A percentile compares a stretch with the other conserved stretches of the same genome.
Evolutionary conservation across 2,797 vertebrate species (phyloP).

Genomic region (Malurus leucopterus): DNA sequence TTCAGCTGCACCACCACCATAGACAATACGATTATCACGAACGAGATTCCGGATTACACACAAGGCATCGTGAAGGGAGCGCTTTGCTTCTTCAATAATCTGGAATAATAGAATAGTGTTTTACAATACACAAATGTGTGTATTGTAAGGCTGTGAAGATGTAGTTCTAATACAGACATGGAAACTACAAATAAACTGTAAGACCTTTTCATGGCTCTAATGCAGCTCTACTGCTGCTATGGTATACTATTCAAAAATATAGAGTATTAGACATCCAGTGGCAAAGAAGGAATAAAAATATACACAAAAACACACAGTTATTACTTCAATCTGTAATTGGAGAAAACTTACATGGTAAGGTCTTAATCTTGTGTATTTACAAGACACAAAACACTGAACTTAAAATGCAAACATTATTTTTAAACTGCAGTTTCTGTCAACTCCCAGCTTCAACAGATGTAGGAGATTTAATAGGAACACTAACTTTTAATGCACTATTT

Average conservation of each 20-base stretch:
- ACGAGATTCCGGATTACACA: slow-evolving; percentile 97
- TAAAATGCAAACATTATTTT: not conserved
- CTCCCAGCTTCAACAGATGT: not conserved
- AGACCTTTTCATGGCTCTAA: not conserved
- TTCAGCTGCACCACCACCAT: slow-evolving; percentile 93
- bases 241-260: not conserved
- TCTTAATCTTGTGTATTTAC: not conserved
- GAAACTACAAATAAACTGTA: not conserved
- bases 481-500: not conserved
- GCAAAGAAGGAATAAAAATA: not conserved
- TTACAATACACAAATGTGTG: not conserved
- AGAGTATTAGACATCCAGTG: not conserved
- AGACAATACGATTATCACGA: slow-evolving; percentile 90
- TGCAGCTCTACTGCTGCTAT: not conserved
- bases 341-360: not conserved
- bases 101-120: slow-evolving; percentile 11
- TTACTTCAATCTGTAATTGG: not conserved
- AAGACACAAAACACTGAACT: not conserved
- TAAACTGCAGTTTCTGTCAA: not conserved
- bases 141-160: not conserved
- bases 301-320: not conserved
- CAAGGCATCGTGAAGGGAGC: slow-evolving; percentile 93
- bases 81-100: slow-evolving; percentile 97
- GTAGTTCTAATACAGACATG: not conserved
- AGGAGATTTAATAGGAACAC: not conserved